These are phyloP conservation scores for Orthosia incerta DNA, from an alignment of 2,888 invertebrate genomes.

Conservation along the genomic window DNA sequence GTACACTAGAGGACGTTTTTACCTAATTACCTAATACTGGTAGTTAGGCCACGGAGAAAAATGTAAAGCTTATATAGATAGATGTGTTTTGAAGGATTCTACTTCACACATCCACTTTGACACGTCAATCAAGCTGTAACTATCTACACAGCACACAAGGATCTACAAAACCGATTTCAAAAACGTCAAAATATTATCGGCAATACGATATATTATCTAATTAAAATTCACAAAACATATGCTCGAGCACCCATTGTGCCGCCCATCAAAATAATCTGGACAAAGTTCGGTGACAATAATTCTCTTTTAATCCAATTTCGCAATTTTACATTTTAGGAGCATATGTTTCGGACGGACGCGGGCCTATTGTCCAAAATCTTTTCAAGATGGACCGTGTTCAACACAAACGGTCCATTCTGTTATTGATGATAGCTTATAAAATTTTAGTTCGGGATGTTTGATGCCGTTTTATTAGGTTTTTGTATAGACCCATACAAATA, in stretches of 20 bases:
- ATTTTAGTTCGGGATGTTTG: constrained; percentile 76
- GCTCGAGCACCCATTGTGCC: constrained; percentile 74
- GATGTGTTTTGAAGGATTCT: background rate
- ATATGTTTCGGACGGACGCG: constrained; percentile 82
- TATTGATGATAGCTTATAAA: constrained; percentile 86
- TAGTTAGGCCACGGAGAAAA: background rate
- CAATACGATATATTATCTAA: constrained; percentile 78
- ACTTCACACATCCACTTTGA: background rate
- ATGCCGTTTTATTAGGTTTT: constrained; percentile 81
- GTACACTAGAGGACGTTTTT: background rate
- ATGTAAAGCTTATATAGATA: background rate
- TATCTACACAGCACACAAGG: background rate
- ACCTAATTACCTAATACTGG: no score
- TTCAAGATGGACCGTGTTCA: constrained; percentile 78
- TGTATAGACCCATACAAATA: constrained; percentile 74
- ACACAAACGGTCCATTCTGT: constrained; percentile 78
- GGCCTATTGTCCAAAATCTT: constrained; percentile 81
- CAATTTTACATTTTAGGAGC: constrained; percentile 80
- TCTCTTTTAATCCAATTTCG: constrained; percentile 87
- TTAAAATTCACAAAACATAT: constrained; percentile 77
- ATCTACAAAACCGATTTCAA: constrained; percentile 40
- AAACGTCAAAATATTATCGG: constrained; percentile 81
- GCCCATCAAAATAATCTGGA: constrained; percentile 80
- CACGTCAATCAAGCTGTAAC: constrained; percentile 16
- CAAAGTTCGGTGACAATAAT: constrained; percentile 79